Conservation (phyloP, 2,113 vertebrate species). For the Nyctibius bracteatus region DNA sequence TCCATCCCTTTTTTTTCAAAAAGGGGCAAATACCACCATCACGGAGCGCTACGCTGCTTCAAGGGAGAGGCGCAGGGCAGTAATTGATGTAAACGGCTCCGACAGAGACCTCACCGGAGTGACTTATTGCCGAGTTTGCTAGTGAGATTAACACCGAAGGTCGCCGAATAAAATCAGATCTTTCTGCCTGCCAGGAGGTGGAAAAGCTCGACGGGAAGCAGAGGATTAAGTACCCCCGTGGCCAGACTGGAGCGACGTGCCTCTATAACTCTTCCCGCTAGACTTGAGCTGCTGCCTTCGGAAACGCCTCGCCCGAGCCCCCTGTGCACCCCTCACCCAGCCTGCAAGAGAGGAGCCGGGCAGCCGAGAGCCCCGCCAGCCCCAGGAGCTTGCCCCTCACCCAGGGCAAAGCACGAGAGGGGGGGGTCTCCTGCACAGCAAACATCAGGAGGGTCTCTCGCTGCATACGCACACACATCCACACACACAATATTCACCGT, state of each 20-base stretch:
- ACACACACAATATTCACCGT: rapidly evolving
- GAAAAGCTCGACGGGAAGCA: background rate
- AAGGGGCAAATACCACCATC: background rate
- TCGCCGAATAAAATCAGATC: background rate
- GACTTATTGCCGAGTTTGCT: background rate
- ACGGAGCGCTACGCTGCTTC: background rate
- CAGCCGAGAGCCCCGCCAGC: background rate
- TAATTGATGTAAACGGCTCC: background rate
- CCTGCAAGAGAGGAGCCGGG: background rate
- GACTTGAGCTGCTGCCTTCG: background rate
- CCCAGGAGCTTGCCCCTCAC: background rate
- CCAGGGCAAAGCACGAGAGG: background rate
- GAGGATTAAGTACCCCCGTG: background rate
- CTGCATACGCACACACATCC: rapidly evolving
- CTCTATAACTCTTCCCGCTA: background rate
- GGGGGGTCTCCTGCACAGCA: rapidly evolving
- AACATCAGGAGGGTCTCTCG: rapidly evolving
- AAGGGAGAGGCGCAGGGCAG: background rate
- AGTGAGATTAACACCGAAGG: background rate
- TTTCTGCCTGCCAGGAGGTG: background rate
- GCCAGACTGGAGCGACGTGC: background rate
- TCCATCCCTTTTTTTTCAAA: background rate
- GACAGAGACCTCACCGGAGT: background rate
- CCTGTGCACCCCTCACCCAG: background rate
- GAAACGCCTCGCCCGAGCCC: background rate